Evolutionary conservation across 2,797 vertebrate genomes (phyloP), one percentile per base, ranked within the genome.

Genomic region (Hephaestus fuliginosus): DNA sequence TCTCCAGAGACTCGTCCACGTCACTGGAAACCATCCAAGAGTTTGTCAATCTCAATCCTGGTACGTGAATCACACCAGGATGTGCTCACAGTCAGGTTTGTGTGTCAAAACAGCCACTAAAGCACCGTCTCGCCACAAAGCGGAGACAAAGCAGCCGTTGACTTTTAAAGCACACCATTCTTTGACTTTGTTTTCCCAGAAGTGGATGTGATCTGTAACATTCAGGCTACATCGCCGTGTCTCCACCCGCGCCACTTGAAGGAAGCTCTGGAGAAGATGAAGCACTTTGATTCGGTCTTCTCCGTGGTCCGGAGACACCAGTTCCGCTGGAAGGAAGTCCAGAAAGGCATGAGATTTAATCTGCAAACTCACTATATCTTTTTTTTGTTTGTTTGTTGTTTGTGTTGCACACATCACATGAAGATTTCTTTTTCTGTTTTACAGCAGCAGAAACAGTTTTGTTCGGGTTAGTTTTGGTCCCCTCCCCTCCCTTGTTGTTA

Each of bases 141-240:
- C 1, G 10, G 12, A 9, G 7, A 44, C 1, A 1, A 13, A 46
- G 36, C 17, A 22, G 22, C 28, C 43, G 49, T 36, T 44, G 43
- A 1, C 5, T 8, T 18, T 14, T 14, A 51, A 36, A 33, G 22
- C 1, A 2, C 36, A 1, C 13, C 10, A 2, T 64, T 2, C 69
- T 9, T 49, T 75, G 39, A 20, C 8, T 52, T 41, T 78, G 30
- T 60, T 69, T 88, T 2, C 65, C 66, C 89, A 99, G 98, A 96
- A 46, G 94, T 99, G 80, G 95, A 96, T 10, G 90, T 99, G 66
- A 82, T 99, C 17, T 97, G 97, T 75, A 95, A 99, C 90, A 98
- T 99, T 84, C 98, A 99, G 93, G 98, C 97, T 7, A 99, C 98
- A 0, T 96, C 98, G 20, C 98, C 98, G 0, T 99, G 98, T 87